Base-by-base conservation (phyloP, 2,888 invertebrate species). In the Macropis europaea region DNA sequence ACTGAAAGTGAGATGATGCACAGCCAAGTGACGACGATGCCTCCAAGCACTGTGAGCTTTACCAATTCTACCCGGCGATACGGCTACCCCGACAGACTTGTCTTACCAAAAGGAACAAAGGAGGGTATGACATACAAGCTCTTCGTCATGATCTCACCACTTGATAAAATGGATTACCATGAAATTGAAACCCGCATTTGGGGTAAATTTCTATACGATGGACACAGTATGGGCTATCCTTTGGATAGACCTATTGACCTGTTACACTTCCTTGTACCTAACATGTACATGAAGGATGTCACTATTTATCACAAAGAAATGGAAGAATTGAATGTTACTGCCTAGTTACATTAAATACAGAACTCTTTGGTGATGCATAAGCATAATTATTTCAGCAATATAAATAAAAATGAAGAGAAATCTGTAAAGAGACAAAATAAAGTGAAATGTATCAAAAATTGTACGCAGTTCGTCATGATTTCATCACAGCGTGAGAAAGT, bases 91-190 rank as follows among this genome's bases (percentile, higher is more conserved):
- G 91, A 92, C 45, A 92, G 93, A 69, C 90, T 94, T 30, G 82
- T 93, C 79, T 86, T 95, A 56, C 94, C 95, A 76, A 93, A 92
- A 86, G 94, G 93, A 57, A 92, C 90, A 81, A 89, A 90, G 81
- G 93, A 91, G 42, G 94, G 94, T 71, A 92, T 94, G 92, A 91
- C 92, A 3, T 93, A 92, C 88, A 90, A 93, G 68, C 84, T 94
- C 54, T 91, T 93, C 90, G 92, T 93, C 69, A 91, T 92, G 85
- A 91, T 94, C 53, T 91, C 91, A 22, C 92, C 92, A 0, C 60
- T 79, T 11, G 71, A 83, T 1, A 79, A 81, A 26, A 90, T 91
- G 1, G 87, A 88, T 19, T 85, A n/a, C 90, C 2, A 79, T 87
- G 3, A 89, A 22, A 82, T 89, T 0, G 78, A 83, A 0, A 78